Base-by-base conservation (phyloP, 2,888 invertebrate species). In the Drosophila kokeensis region DNA sequence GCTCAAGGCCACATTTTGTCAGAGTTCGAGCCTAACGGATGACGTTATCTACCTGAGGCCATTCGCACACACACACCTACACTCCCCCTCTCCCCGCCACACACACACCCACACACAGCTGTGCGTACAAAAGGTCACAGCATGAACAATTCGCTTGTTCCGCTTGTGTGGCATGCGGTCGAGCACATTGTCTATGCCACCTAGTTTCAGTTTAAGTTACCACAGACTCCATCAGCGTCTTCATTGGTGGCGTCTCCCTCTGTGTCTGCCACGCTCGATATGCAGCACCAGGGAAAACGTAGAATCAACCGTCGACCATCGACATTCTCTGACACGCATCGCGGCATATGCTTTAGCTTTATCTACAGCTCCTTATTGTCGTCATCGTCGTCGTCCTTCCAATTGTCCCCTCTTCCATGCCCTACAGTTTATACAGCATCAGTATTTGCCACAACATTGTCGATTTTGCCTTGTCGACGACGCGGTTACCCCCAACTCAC, bases 321-420 rank as follows among this genome's bases (percentile, higher is more conserved):
- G 57, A 76, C 86, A 70, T 68, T 61, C 36, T 68, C 64, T 81
- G 70, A 60, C 89, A 86, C 84, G 87, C 87, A 87, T 80, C 76
- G 84, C 49, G 82, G 87, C 89, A 84, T 89, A 79, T 83, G 84
- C 75, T 73, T 65, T 68, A 54, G 69, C 65, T 62, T 69, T 61
- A 73, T 63, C 57, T 65, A 72, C 60, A 61, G 55, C 59, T 62
- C 36, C 21, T 42, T 48, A 21, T 69, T 67, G 70, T 11, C 24
- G 27, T n/a, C 36, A 27, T 54, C 27, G 24, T 21, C 15, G 69
- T 62, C 53, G 64, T 63, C 67, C 65, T 67, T 49, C 45, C 73
- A 53, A 64, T 53, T 67, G 62, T 24, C 45, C 45, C 7, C 21
- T 29, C 36, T 8, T 36, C 6, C 48, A 24, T 30, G 27, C n/a